Evolutionary conservation across 2,797 vertebrate species (phyloP).

Genomic region (Sylvia borin): DNA sequence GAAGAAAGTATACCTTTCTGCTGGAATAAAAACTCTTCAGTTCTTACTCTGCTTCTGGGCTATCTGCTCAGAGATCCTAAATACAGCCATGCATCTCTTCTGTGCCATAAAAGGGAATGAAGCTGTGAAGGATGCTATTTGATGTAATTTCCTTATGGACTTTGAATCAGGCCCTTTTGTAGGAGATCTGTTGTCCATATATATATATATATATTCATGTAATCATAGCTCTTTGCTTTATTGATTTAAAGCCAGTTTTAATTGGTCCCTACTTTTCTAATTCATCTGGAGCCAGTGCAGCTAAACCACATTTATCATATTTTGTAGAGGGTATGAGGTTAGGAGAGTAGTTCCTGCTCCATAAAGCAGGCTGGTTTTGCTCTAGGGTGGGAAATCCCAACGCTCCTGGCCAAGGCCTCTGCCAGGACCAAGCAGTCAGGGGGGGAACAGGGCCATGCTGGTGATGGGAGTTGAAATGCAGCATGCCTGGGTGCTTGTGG

Average conservation of each 20-base stretch:
- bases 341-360: background rate
- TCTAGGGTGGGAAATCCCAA: no score
- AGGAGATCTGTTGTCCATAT: background rate
- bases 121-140: background rate
- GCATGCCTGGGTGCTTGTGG: background rate
- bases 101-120: background rate
- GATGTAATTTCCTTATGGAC: background rate
- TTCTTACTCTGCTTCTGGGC: constrained; percentile 12
- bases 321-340: background rate
- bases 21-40: constrained; percentile 13
- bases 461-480: fast-evolving
- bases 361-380: background rate
- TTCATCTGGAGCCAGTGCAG: background rate
- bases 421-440: background rate
- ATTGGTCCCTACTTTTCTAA: background rate
- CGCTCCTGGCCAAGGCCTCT: background rate
- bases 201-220: background rate
- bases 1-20: constrained; percentile 19
- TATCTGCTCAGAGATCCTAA: background rate
- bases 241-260: background rate
- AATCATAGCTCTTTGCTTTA: background rate
- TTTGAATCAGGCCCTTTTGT: background rate
- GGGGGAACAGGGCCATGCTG: background rate
- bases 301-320: background rate
- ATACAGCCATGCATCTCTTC: background rate